Conservation (phyloP, 2,113 vertebrate genomes). For the Noctilio leporinus region DNA sequence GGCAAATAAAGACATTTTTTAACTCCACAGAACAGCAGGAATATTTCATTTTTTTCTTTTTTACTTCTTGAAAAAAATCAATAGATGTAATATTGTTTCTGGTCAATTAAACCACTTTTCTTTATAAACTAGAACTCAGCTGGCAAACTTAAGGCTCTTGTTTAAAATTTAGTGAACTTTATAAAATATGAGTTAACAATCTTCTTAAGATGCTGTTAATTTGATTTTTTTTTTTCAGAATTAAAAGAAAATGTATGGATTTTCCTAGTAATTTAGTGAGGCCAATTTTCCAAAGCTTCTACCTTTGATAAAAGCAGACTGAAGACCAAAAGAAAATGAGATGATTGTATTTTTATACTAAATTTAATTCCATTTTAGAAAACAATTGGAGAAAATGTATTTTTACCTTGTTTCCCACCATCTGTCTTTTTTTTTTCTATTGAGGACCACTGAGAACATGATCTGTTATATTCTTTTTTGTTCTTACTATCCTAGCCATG, state of each 20-base stretch:
- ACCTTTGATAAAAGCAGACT: not conserved
- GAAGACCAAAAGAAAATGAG: slow-evolving; percentile 17
- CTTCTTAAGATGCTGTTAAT: not conserved
- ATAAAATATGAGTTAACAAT: not conserved
- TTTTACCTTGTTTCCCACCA: not conserved
- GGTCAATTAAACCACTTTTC: slow-evolving; percentile 27
- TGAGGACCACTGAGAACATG: not conserved
- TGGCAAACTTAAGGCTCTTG: not conserved
- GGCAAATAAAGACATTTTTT: slow-evolving; percentile 73
- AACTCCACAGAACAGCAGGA: slow-evolving; percentile 65
- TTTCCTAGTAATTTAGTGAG: not conserved
- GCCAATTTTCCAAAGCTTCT: not conserved
- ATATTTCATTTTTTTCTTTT: slow-evolving; percentile 73
- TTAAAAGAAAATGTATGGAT: not conserved
- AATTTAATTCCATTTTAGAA: slow-evolving; percentile 33
- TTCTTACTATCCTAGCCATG: not conserved
- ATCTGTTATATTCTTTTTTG: not conserved
- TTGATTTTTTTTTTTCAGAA: not conserved
- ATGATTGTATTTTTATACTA: not conserved
- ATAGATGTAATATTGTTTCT: not conserved
- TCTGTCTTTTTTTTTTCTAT: not conserved
- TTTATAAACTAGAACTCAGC: not conserved
- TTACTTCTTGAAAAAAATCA: slow-evolving; percentile 34
- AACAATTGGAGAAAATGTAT: not conserved
- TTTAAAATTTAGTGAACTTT: not conserved